Evolutionary conservation across 2,113 vertebrate genomes (phyloP).

Genomic region (Eurystomus gularis): DNA sequence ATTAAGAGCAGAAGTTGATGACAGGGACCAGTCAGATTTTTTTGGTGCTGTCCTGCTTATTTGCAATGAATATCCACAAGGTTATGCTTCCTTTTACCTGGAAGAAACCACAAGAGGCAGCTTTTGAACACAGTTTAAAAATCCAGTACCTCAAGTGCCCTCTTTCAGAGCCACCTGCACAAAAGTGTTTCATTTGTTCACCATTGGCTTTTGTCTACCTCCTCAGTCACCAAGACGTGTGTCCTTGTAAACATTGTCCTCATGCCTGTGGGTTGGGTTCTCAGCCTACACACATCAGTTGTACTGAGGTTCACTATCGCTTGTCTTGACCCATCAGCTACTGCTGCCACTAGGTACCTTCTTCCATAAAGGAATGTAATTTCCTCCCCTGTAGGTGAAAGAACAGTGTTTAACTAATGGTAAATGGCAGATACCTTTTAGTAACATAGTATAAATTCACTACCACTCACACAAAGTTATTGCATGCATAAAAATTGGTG

Average conservation of each 20-base stretch:
- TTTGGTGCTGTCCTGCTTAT: background rate
- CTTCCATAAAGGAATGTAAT: background rate
- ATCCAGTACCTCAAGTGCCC: background rate
- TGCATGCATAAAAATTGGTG: background rate
- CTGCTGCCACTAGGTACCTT: background rate
- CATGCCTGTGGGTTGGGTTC: background rate
- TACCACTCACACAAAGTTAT: background rate
- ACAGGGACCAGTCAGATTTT: background rate
- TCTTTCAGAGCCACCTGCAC: background rate
- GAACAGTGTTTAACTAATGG: background rate
- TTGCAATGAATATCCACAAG: background rate
- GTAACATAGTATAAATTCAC: background rate
- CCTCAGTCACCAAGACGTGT: background rate
- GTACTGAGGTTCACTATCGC: background rate
- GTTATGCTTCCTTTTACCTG: background rate
- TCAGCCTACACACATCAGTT: fast-evolving
- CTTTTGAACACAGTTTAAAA: background rate
- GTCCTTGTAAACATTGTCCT: background rate
- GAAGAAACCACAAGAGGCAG: background rate
- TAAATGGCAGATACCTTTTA: background rate
- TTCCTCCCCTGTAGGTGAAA: background rate
- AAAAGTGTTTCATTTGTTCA: background rate
- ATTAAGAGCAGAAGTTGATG: background rate
- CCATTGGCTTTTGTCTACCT: background rate
- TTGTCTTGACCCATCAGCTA: background rate